Evolutionary conservation across 1,140 invertebrate genomes (phyloP).

Genomic region (Cyphomyrmex costatus): DNA sequence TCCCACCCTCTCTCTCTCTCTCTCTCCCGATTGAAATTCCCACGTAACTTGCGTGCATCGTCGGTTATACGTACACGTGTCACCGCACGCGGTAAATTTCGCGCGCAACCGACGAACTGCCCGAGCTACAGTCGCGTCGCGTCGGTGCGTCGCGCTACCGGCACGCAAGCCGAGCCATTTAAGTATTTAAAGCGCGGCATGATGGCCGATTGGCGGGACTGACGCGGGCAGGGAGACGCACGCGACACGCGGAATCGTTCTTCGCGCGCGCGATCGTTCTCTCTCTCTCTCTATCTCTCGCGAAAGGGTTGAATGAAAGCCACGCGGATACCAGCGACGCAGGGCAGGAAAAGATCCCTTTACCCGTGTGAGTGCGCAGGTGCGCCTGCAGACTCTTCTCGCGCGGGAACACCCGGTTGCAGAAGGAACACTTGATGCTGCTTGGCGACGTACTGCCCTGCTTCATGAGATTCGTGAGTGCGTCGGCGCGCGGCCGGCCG

Average conservation of each 20-base stretch:
- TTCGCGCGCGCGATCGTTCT: too few species aligned
- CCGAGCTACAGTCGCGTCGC: too few species aligned
- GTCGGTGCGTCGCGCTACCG: neutral
- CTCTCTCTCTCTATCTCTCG: too few species aligned
- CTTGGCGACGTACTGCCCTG: constrained; percentile 91
- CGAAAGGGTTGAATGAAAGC: constrained; percentile 19
- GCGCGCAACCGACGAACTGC: constrained; percentile 11
- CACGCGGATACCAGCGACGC: neutral
- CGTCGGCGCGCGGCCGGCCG: constrained; percentile 92
- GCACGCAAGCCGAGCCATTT: constrained; percentile 70
- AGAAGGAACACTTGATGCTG: constrained; percentile 92
- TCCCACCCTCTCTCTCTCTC: neutral
- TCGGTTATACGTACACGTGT: neutral
- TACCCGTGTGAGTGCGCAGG: constrained; percentile 93
- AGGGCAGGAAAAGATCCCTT: neutral
- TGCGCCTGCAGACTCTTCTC: constrained; percentile 95
- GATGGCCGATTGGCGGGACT: constrained; percentile 85
- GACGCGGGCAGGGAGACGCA: constrained; percentile 70
- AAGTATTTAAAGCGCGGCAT: constrained; percentile 82
- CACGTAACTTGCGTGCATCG: neutral
- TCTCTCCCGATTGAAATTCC: neutral
- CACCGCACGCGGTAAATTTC: constrained; percentile 7
- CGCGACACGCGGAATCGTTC: neutral
- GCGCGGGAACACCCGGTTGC: constrained; percentile 92
- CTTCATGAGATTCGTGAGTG: constrained; percentile 90